Evolutionary conservation across 2,797 vertebrate species (phyloP).

Genomic region (Chanos chanos): DNA sequence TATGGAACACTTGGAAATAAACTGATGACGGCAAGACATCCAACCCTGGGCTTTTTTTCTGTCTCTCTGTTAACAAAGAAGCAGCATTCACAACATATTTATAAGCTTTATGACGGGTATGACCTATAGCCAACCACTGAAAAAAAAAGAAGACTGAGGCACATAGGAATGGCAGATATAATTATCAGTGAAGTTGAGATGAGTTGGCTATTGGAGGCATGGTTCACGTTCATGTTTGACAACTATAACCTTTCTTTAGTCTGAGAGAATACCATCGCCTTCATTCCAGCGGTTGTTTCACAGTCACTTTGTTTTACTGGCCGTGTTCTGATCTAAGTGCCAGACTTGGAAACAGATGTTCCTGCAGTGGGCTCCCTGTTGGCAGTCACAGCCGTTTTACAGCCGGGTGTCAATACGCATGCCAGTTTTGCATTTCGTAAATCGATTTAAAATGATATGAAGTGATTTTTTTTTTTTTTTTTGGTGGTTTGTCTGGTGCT

Average conservation of each 20-base stretch:
- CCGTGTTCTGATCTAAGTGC: conserved; percentile 1
- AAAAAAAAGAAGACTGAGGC: too few species aligned
- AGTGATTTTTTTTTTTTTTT: not conserved
- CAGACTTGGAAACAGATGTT: conserved; percentile 20
- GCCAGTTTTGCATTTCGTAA: not conserved
- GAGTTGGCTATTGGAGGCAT: conserved; percentile 1
- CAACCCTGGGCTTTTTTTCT: too few species aligned
- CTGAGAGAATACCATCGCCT: not conserved
- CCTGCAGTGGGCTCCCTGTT: not conserved
- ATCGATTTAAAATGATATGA: not conserved
- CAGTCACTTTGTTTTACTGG: conserved; percentile 16
- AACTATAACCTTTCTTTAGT: not conserved
- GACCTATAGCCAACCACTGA: too few species aligned
- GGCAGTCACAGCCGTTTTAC: not conserved
- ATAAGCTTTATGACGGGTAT: too few species aligned
- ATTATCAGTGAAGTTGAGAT: not conserved
- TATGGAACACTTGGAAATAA: too few species aligned
- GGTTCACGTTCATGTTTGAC: conserved; percentile 1
- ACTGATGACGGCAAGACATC: too few species aligned
- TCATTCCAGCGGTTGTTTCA: conserved; percentile 29
- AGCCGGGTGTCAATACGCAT: not conserved
- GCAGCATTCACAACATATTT: too few species aligned
- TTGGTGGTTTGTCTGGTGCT: not conserved
- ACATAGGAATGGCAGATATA: not conserved
- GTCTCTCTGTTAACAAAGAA: too few species aligned